Evolutionary conservation across 2,888 invertebrate species (phyloP), one percentile per base, ranked within the genome.

Genomic region (Tricholauxania praeusta): DNA sequence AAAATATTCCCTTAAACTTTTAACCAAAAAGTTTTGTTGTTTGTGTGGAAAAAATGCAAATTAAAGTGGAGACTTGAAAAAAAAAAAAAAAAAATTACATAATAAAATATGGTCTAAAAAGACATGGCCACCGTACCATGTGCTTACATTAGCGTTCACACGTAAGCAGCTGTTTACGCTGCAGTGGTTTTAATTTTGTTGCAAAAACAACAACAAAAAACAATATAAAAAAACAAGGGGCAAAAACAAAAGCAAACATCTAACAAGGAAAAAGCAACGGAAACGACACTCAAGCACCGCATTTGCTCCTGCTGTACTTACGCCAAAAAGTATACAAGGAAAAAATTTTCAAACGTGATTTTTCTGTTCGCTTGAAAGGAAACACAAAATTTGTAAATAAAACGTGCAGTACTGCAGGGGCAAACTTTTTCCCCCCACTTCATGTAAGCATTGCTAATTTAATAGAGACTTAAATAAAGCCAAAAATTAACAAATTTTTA

Each of bases 141-240:
- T 57, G 57, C 57, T 28, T 57, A 15, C 22, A 19, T 12, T 28
- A 57, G 28, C 57, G 12, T 57, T 57, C 28, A 28, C 57, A 57
- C 12, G 57, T 57, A 57, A 57, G 57, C 57, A 57, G 57, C 28
- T 57, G 57, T 28, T 57, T 28, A 28, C 57, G 57, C 28, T 57
- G 57, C 57, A 28, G 22, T 57, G 57, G 14, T 28, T 57, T 57
- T 57, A 22, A 57, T 57, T 57, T 57, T 57, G 57, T 57, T 28
- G 28, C 57, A 14, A 28, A 28, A n/a, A 6, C 19, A 57, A 57
- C 28, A 28, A 57, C 28, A 28, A 22, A 57, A 57, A 28, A 15
- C 22, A 57, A 28, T 12, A 28, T 28, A 57, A 22, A 57, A 57
- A 28, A 57, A 28, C 28, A 28, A 28, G 28, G 4, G 22, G 28